Percentiles rank a stretch among this genome's conserved stretches.
Evolutionary conservation across 2,888 invertebrate genomes (phyloP).

Genomic region (Brachyptera risi): DNA sequence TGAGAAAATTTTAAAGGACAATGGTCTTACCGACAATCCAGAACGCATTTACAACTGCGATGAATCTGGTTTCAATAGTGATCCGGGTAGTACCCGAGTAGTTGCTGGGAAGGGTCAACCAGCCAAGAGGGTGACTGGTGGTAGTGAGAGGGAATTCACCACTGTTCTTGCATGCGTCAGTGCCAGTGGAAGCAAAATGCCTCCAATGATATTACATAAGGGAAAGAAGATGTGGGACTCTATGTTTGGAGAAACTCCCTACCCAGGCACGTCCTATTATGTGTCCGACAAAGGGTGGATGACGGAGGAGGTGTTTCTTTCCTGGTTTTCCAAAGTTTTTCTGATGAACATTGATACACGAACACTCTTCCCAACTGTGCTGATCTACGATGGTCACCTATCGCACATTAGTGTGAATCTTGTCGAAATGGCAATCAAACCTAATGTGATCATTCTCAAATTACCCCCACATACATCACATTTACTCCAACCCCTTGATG

Average conservation of each 20-base stretch:
- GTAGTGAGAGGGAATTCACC: not conserved
- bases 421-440: too few relatives aligned
- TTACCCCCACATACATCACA: too few relatives aligned
- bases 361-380: too few relatives aligned
- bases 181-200: not conserved
- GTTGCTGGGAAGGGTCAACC: not conserved
- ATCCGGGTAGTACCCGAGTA: not conserved
- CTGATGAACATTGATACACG: not conserved
- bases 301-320: not conserved
- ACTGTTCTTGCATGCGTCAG: not conserved
- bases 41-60: not conserved
- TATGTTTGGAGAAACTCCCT: not conserved
- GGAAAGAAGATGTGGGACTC: not conserved
- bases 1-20: too few relatives aligned
- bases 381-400: not conserved
- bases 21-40: too few relatives aligned
- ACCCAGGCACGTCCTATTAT: not conserved
- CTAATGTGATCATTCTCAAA: too few relatives aligned
- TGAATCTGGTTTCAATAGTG: not conserved
- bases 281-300: not conserved
- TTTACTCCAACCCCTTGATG: too few relatives aligned
- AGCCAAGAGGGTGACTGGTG: not conserved
- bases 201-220: not conserved
- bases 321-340: not conserved
- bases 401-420: too few relatives aligned